A percentile compares a stretch with the other conserved stretches of the same genome.
Conservation (phyloP, 2,888 invertebrate genomes). For the Argyresthia goedartella region DNA sequence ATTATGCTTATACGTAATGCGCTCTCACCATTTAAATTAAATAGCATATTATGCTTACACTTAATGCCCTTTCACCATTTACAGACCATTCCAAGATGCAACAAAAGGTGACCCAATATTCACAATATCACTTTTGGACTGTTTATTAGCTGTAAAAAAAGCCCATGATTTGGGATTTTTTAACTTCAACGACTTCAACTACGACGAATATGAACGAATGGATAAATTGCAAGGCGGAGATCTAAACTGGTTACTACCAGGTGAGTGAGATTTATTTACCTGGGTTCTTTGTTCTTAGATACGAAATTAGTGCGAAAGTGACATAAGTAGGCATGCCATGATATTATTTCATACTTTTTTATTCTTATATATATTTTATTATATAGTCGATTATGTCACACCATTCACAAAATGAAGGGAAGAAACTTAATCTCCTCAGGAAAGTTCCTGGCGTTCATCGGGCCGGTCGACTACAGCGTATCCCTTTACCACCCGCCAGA, state of each 20-base stretch:
- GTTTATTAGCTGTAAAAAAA: conserved; percentile 76
- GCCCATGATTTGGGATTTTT: conserved; percentile 82
- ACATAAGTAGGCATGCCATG: no score
- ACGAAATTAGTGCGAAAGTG: no score
- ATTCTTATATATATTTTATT: no score
- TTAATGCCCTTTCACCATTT: neutral
- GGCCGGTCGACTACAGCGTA: conserved; percentile 75
- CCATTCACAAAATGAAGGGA: no score
- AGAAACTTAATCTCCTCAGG: conserved; percentile 47
- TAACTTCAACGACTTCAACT: conserved; percentile 86
- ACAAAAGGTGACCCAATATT: conserved; percentile 81
- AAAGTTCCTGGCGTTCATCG: conserved; percentile 88
- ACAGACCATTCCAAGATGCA: conserved; percentile 81
- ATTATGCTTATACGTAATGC: no score
- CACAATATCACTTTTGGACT: conserved; percentile 74
- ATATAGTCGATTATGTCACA: no score
- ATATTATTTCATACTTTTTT: no score
- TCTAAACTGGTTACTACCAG: conserved; percentile 90
- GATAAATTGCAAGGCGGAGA: conserved; percentile 89
- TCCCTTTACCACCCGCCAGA: conserved; percentile 78
- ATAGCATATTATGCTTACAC: neutral
- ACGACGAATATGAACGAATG: conserved; percentile 85
- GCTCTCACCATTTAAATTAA: no score
- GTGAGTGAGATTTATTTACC: conserved; percentile 54
- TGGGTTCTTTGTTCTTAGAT: no score